Conservation (phyloP, 2,113 vertebrate species). For the Myodes glareolus region DNA sequence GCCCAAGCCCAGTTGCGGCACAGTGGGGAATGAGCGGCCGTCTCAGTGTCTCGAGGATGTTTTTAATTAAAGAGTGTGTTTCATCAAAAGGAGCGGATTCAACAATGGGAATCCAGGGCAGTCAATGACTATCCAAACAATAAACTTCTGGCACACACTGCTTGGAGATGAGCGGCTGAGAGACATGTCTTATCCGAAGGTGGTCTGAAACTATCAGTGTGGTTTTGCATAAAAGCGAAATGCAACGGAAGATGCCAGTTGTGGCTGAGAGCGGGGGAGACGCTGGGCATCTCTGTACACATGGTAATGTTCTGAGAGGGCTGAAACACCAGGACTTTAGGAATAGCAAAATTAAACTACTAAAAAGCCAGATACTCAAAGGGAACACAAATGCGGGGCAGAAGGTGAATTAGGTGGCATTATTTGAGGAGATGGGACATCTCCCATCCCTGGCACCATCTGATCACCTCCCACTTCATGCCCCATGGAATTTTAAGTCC, state of each 20-base stretch:
- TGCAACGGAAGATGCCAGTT: background rate
- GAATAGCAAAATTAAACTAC: background rate
- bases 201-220: background rate
- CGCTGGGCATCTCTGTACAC: background rate
- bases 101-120: constrained; percentile 59
- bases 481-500: background rate
- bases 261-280: background rate
- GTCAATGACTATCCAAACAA: constrained; percentile 56
- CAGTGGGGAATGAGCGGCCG: background rate
- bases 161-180: constrained; percentile 12
- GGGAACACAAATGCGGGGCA: background rate
- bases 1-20: background rate
- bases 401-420: fast-evolving
- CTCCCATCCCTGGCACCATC: background rate
- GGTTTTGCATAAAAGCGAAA: constrained; percentile 51
- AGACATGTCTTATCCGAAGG: background rate
- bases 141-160: constrained; percentile 61
- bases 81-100: constrained; percentile 69
- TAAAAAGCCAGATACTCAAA: background rate
- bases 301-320: background rate
- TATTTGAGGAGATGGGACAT: background rate
- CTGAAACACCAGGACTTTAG: background rate
- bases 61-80: constrained; percentile 71
- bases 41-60: background rate
- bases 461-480: background rate